Conservation (phyloP, 2,113 vertebrate species). For the Thinocorus orbignyianus region DNA sequence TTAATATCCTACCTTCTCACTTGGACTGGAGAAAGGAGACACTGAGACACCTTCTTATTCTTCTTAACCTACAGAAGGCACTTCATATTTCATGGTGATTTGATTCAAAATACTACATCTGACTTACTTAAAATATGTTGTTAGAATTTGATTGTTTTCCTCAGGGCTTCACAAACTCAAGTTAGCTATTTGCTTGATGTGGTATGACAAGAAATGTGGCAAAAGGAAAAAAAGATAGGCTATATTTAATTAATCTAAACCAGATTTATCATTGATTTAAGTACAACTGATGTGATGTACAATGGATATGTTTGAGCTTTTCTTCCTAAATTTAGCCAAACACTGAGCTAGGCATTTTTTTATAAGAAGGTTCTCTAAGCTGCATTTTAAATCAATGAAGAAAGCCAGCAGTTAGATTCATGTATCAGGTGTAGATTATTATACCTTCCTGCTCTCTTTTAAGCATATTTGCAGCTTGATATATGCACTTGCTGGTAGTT, state of each 20-base stretch:
- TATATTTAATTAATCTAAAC: neutral
- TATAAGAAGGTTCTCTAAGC: neutral
- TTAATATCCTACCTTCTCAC: neutral
- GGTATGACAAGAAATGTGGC: neutral
- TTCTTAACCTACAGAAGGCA: neutral
- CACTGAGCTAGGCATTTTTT: neutral
- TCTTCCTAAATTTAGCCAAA: neutral
- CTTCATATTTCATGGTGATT: neutral
- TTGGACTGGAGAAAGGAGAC: neutral
- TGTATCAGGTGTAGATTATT: neutral
- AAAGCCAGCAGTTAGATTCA: neutral
- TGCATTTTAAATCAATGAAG: neutral
- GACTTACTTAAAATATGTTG: neutral
- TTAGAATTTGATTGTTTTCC: neutral
- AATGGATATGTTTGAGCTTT: neutral
- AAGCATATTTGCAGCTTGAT: neutral
- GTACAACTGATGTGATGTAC: neutral
- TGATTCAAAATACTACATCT: neutral
- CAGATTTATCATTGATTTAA: neutral
- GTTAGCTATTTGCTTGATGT: neutral
- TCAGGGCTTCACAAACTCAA: neutral
- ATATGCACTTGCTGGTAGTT: neutral
- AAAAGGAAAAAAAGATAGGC: neutral
- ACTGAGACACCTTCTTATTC: neutral
- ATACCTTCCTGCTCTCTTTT: neutral